These are phyloP conservation scores for Lamprotornis superbus DNA, from an alignment of 2,113 vertebrate genomes.

Conservation along the genomic window DNA sequence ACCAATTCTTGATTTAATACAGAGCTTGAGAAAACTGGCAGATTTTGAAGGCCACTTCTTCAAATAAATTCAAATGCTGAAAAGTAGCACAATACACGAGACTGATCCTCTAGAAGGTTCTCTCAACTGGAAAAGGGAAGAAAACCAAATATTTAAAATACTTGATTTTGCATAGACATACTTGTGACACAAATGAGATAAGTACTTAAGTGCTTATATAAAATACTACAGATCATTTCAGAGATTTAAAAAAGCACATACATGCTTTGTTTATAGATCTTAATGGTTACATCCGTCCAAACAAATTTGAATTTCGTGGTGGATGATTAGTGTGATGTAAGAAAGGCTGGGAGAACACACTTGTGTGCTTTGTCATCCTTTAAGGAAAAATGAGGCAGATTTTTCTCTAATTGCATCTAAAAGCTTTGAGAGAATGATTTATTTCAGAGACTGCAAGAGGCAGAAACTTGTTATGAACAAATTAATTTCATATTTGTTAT, in stretches of 20 bases:
- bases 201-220: background rate
- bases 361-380: background rate
- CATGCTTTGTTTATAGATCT: background rate
- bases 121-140: background rate
- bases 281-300: background rate
- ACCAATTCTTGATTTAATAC: background rate
- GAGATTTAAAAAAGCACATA: background rate
- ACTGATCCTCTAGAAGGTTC: background rate
- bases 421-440: background rate
- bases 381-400: background rate
- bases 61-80: background rate
- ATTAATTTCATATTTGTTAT: background rate
- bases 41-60: background rate
- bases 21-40: background rate
- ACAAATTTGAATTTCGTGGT: background rate
- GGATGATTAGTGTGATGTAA: background rate
- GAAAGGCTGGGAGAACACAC: background rate
- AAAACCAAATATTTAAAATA: background rate
- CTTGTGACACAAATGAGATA: background rate
- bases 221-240: background rate
- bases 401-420: background rate
- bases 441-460: background rate
- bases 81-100: background rate
- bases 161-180: background rate
- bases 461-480: background rate